A percentile compares a stretch with the other conserved stretches of the same genome.
These are phyloP conservation scores for Drosophila nasuta DNA, from an alignment of 1,140 invertebrate genomes.

Conservation along the genomic window DNA sequence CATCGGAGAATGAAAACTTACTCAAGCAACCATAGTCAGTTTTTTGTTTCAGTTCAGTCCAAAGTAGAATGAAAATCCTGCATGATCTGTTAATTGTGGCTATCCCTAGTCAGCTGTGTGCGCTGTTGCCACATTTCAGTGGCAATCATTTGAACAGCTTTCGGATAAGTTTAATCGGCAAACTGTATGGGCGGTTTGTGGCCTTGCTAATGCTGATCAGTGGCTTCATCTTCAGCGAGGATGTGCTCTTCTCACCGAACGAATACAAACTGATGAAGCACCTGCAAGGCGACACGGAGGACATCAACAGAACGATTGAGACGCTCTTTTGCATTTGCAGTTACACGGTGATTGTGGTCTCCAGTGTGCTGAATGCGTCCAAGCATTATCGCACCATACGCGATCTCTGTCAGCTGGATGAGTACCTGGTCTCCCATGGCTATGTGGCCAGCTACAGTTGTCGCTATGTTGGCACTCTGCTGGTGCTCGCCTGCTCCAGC, in stretches of 20 bases:
- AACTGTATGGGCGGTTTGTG: constrained; percentile 49
- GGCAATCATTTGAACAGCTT: constrained; percentile 46
- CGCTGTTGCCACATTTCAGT: constrained; percentile 52
- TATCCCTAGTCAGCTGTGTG: constrained; percentile 48
- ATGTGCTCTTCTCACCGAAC: constrained; percentile 56
- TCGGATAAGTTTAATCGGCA: constrained; percentile 20
- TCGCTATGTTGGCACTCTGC: constrained; percentile 38
- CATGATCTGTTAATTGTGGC: constrained; percentile 41
- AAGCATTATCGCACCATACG: constrained; percentile 58
- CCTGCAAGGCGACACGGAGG: constrained; percentile 66
- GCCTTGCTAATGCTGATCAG: constrained; percentile 33
- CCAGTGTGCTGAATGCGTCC: constrained; percentile 49
- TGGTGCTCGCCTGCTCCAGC: constrained; percentile 15
- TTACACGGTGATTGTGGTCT: constrained; percentile 62
- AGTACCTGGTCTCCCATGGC: constrained; percentile 49
- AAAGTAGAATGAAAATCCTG: constrained; percentile 58
- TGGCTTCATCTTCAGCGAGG: constrained; percentile 40
- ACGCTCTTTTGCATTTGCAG: constrained; percentile 69
- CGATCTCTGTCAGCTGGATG: constrained; percentile 61
- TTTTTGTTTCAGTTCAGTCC: not conserved
- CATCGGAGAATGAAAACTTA: not conserved
- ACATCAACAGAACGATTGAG: constrained; percentile 72
- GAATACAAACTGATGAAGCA: constrained; percentile 56
- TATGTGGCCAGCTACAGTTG: constrained; percentile 53
- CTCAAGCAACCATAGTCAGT: not conserved